Evolutionary conservation across 2,888 invertebrate species (phyloP), one percentile per base, ranked within the genome.

Genomic region (Pterostichus niger): DNA sequence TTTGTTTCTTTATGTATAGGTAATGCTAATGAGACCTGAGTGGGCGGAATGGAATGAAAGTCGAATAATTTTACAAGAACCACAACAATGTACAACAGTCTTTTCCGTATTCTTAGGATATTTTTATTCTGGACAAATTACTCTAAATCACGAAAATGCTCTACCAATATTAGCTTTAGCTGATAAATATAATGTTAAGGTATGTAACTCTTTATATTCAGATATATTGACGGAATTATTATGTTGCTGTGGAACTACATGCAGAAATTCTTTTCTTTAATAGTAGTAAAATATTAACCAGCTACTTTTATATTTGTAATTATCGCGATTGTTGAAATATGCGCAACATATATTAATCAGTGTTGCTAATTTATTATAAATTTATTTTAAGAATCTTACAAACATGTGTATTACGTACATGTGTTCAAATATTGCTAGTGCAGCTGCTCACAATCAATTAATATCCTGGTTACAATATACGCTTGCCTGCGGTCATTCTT

Each of bases 161-260:
- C 93, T 98, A 90, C 96, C 98, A 6, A 94, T 98, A 86, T 91
- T 98, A 78, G 96, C 96, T 9, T 91, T 98, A 82, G 98, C 97
- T 54, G 98, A 98, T 90, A 98, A 98, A 90, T 98, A 98, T 90
- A 97, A 98, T 91, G 96, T 98, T 11, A 95, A 94, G 92, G 95
- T 95, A 89, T 88, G 88, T 85, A 54, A 40, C 9, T 40, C 40
- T 40, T 24, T 24, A 24, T 24, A 24, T 24, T 24, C 3, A 24
- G 24, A 24, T 24, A 24, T 24, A 24, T 24, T 24, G 1, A 24
- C 24, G 24, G 24, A 24, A 24, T 24, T 71, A 54, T 64, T 44
- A 35, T 44, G n/a, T 24, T 24, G 24, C 1, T 24, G 24, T 24
- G 24, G 24, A 3, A 24, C 24, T 24, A 24, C 24, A 24, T 24